Evolutionary conservation across 2,888 invertebrate genomes (phyloP), one percentile per base, ranked within the genome.

Genomic region (Drosophila subquinaria): DNA sequence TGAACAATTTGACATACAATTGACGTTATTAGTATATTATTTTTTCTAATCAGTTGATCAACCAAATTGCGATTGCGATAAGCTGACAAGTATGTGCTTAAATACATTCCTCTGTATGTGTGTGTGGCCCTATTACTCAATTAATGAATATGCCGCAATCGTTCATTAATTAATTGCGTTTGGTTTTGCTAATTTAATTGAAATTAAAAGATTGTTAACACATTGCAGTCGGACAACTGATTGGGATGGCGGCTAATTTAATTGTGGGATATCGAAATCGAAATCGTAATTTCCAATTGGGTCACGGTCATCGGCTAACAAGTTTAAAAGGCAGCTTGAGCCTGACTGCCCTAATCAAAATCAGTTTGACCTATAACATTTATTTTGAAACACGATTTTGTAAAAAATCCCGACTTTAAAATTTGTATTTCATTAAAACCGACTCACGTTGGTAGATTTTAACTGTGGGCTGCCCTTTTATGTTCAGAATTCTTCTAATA

Each of bases 281-380:
- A 64, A n/a, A 60, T 51, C 69, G 61, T 62, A 59, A 42, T 69
- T 71, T 11, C 40, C 65, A 69, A 86, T 82, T 70, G 79, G 83
- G 79, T 82, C 86, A 82, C n/a, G 83, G 86, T 70, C 83, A 70
- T 38, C 68, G 62, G 62, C n/a, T 9, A n/a, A 3, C n/a, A 27
- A 13, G 13, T n/a, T 47, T 47, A n/a, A 27, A n/a, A 38, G 38
- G 8, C 38, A 38, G 38, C 6, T 38, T 6, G 27, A 38, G n/a
- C 38, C 6, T n/a, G n/a, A 38, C 6, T 45, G 17, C 17, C 17
- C 17, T 17, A 17, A 17, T 17, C 17, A 17, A 17, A 17, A 17
- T 17, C 17, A 17, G 17, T 17, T 17, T 17, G 17, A 17, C 17
- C 17, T 17, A 17, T 17, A 8, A 30, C 4, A 36, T n/a, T 8